Percentiles rank a stretch among this genome's conserved stretches.
Evolutionary conservation across 2,888 invertebrate species (phyloP).

Genomic region (Coleophora flavipennella): DNA sequence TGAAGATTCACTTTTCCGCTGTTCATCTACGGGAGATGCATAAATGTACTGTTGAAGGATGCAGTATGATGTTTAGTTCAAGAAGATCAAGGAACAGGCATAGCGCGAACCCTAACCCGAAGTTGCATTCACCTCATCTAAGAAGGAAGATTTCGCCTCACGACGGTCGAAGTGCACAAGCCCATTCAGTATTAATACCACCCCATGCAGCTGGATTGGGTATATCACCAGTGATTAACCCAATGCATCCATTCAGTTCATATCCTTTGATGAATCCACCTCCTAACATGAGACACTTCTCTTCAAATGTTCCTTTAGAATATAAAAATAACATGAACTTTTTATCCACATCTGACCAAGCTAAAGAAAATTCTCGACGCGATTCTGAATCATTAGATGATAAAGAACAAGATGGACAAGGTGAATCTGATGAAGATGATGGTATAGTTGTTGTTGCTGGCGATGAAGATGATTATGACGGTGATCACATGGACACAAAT

Average conservation of each 20-base stretch:
- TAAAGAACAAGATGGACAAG: slow-evolving; percentile 75
- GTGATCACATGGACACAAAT: slow-evolving; percentile 66
- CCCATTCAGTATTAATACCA: slow-evolving; percentile 85
- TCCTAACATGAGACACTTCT: slow-evolving; percentile 75
- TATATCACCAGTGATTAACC: slow-evolving; percentile 78
- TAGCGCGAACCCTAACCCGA: slow-evolving; percentile 98
- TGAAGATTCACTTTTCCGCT: slow-evolving; percentile 99
- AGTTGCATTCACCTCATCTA: slow-evolving; percentile 95
- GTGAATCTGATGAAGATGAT: slow-evolving; percentile 80
- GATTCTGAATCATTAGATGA: slow-evolving; percentile 57
- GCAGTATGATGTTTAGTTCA: slow-evolving; percentile 99
- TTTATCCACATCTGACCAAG: slow-evolving; percentile 39
- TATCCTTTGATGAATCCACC: slow-evolving; percentile 84
- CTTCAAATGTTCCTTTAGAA: slow-evolving; percentile 59
- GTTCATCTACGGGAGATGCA: slow-evolving; percentile 99
- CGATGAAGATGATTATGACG: slow-evolving; percentile 81
- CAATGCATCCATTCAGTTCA: slow-evolving; percentile 82
- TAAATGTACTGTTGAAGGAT: slow-evolving; percentile 98
- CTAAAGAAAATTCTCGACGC: slow-evolving; percentile 44
- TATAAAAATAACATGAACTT: slow-evolving; percentile 63
- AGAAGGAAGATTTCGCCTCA: slow-evolving; percentile 95
- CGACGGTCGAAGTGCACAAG: slow-evolving; percentile 91
- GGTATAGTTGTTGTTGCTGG: slow-evolving; percentile 86
- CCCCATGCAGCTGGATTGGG: slow-evolving; percentile 77
- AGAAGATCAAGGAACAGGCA: slow-evolving; percentile 95